A percentile compares a stretch with the other conserved stretches of the same genome.
Evolutionary conservation across 35 echinoderm and acorn worm species (phyloP).

Genomic region (Apostichopus parvimensis): DNA sequence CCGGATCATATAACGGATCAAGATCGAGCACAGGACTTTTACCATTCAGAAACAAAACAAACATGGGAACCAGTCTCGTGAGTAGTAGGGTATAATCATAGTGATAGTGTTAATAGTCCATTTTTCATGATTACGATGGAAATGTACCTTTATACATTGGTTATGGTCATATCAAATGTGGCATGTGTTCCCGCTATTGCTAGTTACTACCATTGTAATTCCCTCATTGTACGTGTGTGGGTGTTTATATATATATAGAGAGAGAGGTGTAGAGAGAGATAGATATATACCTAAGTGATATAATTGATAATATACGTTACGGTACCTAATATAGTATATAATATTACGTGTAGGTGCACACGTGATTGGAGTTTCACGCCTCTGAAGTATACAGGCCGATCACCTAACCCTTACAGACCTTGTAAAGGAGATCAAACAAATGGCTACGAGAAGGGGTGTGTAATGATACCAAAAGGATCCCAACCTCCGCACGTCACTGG

Average conservation of each 20-base stretch:
- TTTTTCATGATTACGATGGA: no score
- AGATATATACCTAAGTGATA: no score
- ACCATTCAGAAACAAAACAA: not conserved
- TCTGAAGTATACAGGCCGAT: not conserved
- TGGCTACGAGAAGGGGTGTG: slow-evolving; percentile 57
- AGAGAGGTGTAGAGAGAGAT: no score
- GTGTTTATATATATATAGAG: no score
- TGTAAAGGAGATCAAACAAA: slow-evolving; percentile 40
- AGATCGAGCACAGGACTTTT: slow-evolving; percentile 40
- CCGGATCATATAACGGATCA: not conserved
- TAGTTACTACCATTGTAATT: no score
- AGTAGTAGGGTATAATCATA: no score
- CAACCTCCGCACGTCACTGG: not conserved
- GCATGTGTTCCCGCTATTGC: no score
- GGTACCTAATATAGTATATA: not conserved
- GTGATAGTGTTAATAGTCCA: no score
- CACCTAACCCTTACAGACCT: not conserved
- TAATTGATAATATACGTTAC: not conserved
- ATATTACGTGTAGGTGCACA: not conserved
- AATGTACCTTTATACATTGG: no score
- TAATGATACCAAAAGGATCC: not conserved
- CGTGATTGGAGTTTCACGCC: not conserved
- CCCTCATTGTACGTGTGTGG: no score
- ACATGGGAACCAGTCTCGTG: no score
- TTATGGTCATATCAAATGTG: no score